Evolutionary conservation across 2,797 vertebrate genomes (phyloP).

Genomic region (Sebastes wilsoni): DNA sequence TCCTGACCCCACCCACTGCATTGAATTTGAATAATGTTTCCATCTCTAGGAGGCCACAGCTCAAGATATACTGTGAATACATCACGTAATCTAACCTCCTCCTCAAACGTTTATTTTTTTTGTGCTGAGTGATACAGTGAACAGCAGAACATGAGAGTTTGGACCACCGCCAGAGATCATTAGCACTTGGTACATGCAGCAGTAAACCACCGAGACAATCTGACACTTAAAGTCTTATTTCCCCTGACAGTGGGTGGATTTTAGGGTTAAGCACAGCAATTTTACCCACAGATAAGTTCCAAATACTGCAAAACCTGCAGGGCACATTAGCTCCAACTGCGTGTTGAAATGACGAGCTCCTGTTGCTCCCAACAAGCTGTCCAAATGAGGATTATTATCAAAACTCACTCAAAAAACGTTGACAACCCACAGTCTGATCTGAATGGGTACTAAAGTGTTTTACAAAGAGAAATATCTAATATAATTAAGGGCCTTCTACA

Average conservation of each 20-base stretch:
- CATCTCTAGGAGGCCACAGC: slow-evolving; percentile 2
- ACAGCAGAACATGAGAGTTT: slow-evolving; percentile 7
- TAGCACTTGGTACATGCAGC: slow-evolving; percentile 12
- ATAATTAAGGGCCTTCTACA: background rate
- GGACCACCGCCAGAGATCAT: slow-evolving; percentile 31
- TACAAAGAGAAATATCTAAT: slow-evolving; percentile 19
- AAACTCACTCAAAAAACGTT: background rate
- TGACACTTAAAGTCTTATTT: slow-evolving; percentile 14
- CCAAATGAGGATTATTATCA: slow-evolving; percentile 2
- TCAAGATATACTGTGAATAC: slow-evolving; percentile 24
- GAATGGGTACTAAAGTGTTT: background rate
- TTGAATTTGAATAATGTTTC: slow-evolving; percentile 30
- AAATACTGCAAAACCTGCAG: background rate
- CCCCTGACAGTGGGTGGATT: background rate
- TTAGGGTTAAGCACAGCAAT: slow-evolving; percentile 8
- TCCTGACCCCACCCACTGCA: slow-evolving; percentile 29
- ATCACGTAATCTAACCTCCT: slow-evolving; percentile 13
- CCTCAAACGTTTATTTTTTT: slow-evolving; percentile 10
- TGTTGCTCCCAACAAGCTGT: background rate
- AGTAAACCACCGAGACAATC: slow-evolving; percentile 13
- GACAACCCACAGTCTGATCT: background rate
- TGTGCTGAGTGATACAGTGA: slow-evolving; percentile 2
- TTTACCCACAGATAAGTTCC: slow-evolving; percentile 2
- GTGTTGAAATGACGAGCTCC: background rate
- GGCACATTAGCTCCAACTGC: background rate